Base-by-base conservation (phyloP, 2,888 invertebrate genomes). In the Brenthis hecate region DNA sequence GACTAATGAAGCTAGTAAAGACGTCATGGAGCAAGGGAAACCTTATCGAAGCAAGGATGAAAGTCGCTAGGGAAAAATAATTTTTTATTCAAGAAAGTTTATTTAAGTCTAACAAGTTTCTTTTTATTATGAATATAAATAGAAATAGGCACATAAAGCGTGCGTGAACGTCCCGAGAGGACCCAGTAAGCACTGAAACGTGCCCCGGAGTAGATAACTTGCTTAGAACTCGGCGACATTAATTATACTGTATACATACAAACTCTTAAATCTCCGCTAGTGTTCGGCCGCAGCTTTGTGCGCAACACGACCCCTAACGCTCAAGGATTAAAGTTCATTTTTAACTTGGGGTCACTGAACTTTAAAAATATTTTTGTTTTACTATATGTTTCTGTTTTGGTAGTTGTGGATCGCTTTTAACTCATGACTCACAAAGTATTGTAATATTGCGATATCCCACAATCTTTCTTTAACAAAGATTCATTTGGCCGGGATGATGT, bases 201-300 rank as follows among this genome's bases (percentile, higher is more conserved):
- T 54, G 53, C 11, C 53, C 62, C 19, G 23, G 53, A 43, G 62
- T 54, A 54, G 62, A 62, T 62, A 19, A 62, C 36, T 62, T 43
- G 32, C 36, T 62, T 16, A 16, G 32, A 62, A 14, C 53, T 54
- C 8, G 4, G 3, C 13, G 16, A 54, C 62, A 62, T 53, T 62
- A 54, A 62, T 43, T 36, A 54, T 43, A 62, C 19, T 54, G 54
- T n/a, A 6, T n/a, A 36, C 36, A 16, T 36, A 36, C 2, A 23
- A 43, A 43, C 53, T 62, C 43, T 43, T 53, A 36, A 54, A 62
- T 53, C 53, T 53, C 19, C 16, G 19, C 54, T 32, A 62, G 53
- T 43, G 19, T 62, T 16, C 6, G 19, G 43, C 36, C 53, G 53
- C 36, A 51, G 36, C 16, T 19, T 4, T 50, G 23, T n/a, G 16